A percentile compares a stretch with the other conserved stretches of the same genome.
phyloP scores from a whole-genome alignment of 2,113 vertebrate genomes.

The Rhegmatorhina hoffmannsi region DNA sequence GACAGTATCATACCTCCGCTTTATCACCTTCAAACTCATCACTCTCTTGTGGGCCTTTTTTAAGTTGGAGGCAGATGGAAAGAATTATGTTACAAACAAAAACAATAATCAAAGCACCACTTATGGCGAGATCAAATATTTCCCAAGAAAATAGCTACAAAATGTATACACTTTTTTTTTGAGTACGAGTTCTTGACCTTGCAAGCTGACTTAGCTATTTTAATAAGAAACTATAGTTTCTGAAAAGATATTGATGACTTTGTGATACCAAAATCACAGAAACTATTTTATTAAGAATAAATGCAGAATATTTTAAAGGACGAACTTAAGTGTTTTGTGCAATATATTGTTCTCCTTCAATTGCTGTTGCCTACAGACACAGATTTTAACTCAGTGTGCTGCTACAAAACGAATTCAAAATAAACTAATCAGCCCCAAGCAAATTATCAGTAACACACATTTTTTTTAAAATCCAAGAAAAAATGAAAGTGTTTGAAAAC shows the following conservation, averaged over 20 bases:
- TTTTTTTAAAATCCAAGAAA: conserved; percentile 21
- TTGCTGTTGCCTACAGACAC: not conserved
- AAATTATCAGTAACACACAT: not conserved
- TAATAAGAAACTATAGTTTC: not conserved
- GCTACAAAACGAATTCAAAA: conserved; percentile 3
- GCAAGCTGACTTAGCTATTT: not conserved
- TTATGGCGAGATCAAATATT: not conserved
- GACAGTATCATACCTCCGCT: not conserved
- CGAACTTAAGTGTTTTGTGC: not conserved
- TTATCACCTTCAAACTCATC: conserved; percentile 4
- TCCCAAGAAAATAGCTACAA: conserved; percentile 52
- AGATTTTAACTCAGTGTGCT: conserved; percentile 14
- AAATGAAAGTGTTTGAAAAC: conserved; percentile 44
- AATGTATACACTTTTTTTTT: not conserved
- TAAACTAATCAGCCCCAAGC: not conserved
- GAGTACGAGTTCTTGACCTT: not conserved
- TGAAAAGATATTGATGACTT: not conserved
- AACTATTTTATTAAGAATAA: not conserved
- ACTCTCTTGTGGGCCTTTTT: conserved; percentile 9
- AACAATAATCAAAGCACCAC: conserved; percentile 28
- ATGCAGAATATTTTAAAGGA: not conserved
- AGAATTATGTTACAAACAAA: conserved; percentile 13
- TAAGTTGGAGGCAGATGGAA: not conserved
- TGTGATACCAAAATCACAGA: conserved; percentile 3
- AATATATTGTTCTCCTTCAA: not conserved